Base-by-base conservation (phyloP, 2,113 vertebrate genomes). In the Etheostoma spectabile region DNA sequence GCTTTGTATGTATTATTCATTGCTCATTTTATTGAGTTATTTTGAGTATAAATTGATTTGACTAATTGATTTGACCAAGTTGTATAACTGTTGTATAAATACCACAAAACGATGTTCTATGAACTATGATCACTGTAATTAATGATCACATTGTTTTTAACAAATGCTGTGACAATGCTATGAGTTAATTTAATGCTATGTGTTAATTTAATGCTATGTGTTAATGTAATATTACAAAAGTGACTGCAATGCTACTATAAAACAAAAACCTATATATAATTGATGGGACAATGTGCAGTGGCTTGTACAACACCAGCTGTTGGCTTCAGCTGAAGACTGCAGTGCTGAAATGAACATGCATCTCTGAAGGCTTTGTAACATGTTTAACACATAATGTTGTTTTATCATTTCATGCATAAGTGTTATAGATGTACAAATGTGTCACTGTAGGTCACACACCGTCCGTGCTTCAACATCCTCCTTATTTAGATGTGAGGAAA, bases 381-480 rank as follows among this genome's bases (percentile, higher is more conserved):
- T 86, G 60, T 82, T 82, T 64, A 57, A 77, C 67, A 82, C 80
- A 81, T 65, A 16, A n/a, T n/a, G n/a, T n/a, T n/a, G n/a, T 82
- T 84, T 84, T 68, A 83, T 48, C 10, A 19, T 70, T 78, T 77
- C 30, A 76, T 63, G 69, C 62, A 55, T 79, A 65, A 78, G 65
- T 61, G 42, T 60, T 61, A 46, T 10, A 56, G 19, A 81, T 65
- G 38, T 76, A 59, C 13, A 77, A 79, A 76, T 56, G 15, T 16
- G 71, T 63, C 79, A 55, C 49, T 11, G 22, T n/a, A 13, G 53
- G 15, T 56, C 19, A 24, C 2, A 8, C 12, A 67, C 33, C 5
- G 19, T 49, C 60, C 2, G 16, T 7, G 11, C 27, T 24, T 79
- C 7, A 6, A 5, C 19, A 57, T 66, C 8, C 13, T 56, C 22